Conservation (phyloP, 2,113 vertebrate genomes). For the Empidonax traillii region DNA sequence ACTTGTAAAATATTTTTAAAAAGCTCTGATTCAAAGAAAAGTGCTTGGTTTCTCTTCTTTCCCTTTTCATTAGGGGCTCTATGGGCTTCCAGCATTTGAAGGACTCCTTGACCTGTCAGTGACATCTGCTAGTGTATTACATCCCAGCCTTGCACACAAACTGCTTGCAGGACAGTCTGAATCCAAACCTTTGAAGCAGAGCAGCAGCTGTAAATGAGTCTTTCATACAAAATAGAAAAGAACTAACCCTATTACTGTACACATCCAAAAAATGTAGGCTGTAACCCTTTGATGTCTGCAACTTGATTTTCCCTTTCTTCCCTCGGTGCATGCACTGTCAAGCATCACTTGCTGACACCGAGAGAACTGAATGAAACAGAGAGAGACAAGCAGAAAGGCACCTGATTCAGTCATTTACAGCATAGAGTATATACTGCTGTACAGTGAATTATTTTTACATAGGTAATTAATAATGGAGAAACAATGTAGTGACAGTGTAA, state of each 20-base stretch:
- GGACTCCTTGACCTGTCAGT: slow-evolving; percentile 23
- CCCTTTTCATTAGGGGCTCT: background rate
- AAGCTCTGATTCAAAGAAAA: background rate
- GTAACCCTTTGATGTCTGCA: slow-evolving; percentile 15
- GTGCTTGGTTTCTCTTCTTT: background rate
- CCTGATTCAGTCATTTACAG: background rate
- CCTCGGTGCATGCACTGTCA: background rate
- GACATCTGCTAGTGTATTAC: background rate
- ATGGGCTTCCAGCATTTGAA: slow-evolving; percentile 14
- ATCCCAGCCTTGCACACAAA: background rate
- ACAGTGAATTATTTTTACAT: slow-evolving; percentile 61
- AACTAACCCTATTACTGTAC: background rate
- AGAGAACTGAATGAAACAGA: background rate
- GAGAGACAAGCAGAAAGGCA: slow-evolving; percentile 7
- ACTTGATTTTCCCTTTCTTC: background rate
- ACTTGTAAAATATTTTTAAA: background rate
- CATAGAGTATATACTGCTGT: background rate
- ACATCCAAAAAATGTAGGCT: background rate
- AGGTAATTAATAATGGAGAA: slow-evolving; percentile 75
- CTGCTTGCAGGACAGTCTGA: slow-evolving; percentile 2
- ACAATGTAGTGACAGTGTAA: slow-evolving; percentile 55
- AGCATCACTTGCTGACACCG: slow-evolving; percentile 25
- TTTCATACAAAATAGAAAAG: background rate
- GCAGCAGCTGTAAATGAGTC: slow-evolving; percentile 4
- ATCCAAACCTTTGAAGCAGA: slow-evolving; percentile 3